Percentiles rank a stretch among this genome's conserved stretches.
Evolutionary conservation across 2,888 invertebrate genomes (phyloP).

Genomic region (Tipula unca): DNA sequence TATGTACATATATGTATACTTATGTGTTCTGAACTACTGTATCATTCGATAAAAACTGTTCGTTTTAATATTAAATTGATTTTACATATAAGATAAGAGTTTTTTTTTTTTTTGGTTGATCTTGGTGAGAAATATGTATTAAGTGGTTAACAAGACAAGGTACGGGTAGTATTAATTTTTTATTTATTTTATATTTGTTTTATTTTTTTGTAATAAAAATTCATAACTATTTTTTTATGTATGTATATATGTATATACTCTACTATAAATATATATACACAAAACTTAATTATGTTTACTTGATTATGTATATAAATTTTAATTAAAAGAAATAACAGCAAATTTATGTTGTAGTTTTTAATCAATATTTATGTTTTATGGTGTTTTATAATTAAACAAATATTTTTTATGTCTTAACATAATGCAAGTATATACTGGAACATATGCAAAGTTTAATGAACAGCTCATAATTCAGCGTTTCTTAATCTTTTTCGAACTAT

Average conservation of each 20-base stretch:
- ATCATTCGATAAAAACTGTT: neutral
- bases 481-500: no score
- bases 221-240: neutral
- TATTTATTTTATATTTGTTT: neutral
- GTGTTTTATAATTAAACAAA: neutral
- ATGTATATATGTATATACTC: neutral
- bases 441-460: no score
- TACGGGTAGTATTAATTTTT: conserved; percentile 4
- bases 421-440: no score
- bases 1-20: neutral
- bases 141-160: conserved; percentile 14
- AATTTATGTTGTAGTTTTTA: neutral
- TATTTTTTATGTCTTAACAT: neutral
- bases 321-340: neutral
- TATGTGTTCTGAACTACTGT: neutral
- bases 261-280: no score
- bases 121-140: conserved; percentile 1
- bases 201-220: neutral
- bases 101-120: neutral
- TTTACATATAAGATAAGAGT: neutral
- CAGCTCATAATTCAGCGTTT: no score
- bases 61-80: neutral
- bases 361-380: neutral
- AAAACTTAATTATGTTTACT: neutral
- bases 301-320: neutral